Conservation (phyloP, 2,113 vertebrate species). For the Tragelaphus scriptus region DNA sequence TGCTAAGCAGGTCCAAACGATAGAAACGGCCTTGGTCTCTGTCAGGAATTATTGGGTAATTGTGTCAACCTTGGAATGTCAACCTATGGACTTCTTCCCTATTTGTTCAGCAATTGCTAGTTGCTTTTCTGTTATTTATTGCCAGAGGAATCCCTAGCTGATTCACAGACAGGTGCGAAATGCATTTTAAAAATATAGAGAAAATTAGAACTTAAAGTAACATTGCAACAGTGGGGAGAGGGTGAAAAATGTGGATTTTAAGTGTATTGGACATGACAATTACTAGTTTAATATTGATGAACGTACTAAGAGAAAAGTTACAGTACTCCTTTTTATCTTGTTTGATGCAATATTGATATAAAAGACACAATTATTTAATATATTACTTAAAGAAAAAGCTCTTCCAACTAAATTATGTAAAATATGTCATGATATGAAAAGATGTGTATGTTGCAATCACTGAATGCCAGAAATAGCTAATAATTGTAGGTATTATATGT, state of each 20-base stretch:
- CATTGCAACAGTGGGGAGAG: neutral
- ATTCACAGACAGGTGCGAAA: neutral
- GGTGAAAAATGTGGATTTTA: neutral
- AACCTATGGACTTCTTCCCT: slow-evolving; percentile 23
- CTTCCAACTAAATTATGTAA: neutral
- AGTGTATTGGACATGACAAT: neutral
- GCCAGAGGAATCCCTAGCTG: slow-evolving; percentile 21
- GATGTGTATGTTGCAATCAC: neutral
- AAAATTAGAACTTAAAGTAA: neutral
- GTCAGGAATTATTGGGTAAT: neutral
- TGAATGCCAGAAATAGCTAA: neutral
- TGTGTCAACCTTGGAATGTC: neutral
- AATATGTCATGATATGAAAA: neutral
- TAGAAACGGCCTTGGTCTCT: neutral
- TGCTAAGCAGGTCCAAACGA: neutral
- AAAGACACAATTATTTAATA: neutral
- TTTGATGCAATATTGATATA: neutral
- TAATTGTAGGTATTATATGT: neutral
- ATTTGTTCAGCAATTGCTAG: slow-evolving; percentile 25
- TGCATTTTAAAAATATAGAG: neutral
- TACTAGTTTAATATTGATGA: neutral
- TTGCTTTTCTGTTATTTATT: slow-evolving; percentile 64
- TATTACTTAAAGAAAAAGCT: neutral
- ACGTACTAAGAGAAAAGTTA: neutral
- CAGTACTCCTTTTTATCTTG: neutral